Evolutionary conservation across 1,140 invertebrate genomes (phyloP).

Genomic region (Lutraria rhynchaena): DNA sequence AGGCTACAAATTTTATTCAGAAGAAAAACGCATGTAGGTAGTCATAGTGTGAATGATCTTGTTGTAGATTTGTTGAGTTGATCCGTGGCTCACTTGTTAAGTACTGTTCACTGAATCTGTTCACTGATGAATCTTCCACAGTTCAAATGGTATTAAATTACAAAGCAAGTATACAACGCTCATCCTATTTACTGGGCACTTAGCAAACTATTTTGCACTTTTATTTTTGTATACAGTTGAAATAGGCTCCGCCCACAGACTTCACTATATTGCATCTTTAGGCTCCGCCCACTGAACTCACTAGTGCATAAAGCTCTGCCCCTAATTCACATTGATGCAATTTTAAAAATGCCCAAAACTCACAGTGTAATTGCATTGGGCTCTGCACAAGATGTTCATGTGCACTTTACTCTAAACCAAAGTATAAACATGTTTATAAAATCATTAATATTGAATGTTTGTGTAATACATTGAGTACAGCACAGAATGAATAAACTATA

Average conservation of each 20-base stretch:
- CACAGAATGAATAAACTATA: too few relatives aligned
- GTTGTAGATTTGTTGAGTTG: too few relatives aligned
- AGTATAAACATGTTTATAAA: too few relatives aligned
- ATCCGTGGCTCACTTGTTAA: too few relatives aligned
- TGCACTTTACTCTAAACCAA: too few relatives aligned
- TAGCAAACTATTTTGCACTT: slow-evolving; percentile 45
- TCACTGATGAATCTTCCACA: slow-evolving; percentile 37
- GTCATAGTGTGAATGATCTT: too few relatives aligned
- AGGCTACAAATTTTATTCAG: too few relatives aligned
- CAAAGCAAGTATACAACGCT: slow-evolving; percentile 35
- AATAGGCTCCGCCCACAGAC: slow-evolving; percentile 52
- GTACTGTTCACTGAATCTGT: slow-evolving; percentile 1
- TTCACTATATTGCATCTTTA: slow-evolving; percentile 44
- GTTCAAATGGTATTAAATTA: slow-evolving; percentile 45
- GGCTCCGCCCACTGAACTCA: slow-evolving; percentile 48
- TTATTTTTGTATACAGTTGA: slow-evolving; percentile 37
- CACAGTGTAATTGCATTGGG: neutral
- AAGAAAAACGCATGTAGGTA: too few relatives aligned
- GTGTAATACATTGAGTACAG: too few relatives aligned
- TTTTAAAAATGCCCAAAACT: neutral
- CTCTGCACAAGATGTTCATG: too few relatives aligned
- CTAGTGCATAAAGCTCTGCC: slow-evolving; percentile 16
- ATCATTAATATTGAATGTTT: too few relatives aligned
- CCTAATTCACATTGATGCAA: slow-evolving; percentile 12
- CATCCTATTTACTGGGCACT: slow-evolving; percentile 5